Percentiles rank a stretch among this genome's conserved stretches.
Conservation (phyloP, 2,113 vertebrate genomes). For the Terrapene triunguis region DNA sequence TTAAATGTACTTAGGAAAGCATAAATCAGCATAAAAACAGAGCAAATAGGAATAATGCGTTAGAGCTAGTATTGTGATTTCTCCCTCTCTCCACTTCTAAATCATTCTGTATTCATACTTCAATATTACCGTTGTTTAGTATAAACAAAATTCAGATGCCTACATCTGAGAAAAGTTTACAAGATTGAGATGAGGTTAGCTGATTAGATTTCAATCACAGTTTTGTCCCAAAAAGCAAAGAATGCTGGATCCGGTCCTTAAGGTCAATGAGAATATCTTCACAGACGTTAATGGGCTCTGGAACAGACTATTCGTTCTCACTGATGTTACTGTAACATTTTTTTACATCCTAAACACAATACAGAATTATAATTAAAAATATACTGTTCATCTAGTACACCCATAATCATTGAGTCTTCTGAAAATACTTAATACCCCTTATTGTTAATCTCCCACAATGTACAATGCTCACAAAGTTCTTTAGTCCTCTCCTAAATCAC, state of each 20-base stretch:
- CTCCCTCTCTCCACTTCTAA: background rate
- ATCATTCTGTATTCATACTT: background rate
- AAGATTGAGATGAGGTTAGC: background rate
- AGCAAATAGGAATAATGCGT: background rate
- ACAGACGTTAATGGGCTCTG: fast-evolving
- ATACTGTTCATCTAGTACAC: background rate
- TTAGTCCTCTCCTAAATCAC: background rate
- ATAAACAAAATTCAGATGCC: fast-evolving
- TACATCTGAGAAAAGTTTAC: background rate
- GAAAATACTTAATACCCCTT: background rate
- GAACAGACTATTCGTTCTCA: background rate
- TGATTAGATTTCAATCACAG: background rate
- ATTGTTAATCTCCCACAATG: background rate
- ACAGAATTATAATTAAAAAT: background rate
- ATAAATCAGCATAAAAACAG: background rate
- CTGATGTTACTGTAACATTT: background rate
- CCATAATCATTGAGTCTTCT: background rate
- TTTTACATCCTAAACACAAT: conserved; percentile 6
- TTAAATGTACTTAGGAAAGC: background rate
- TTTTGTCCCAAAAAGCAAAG: background rate
- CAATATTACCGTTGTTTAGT: background rate
- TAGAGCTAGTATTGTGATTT: background rate
- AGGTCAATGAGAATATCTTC: background rate
- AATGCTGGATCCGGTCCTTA: background rate
- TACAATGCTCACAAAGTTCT: background rate